Evolutionary conservation across 2,888 invertebrate species (phyloP).

Genomic region (Drosophila cognata): DNA sequence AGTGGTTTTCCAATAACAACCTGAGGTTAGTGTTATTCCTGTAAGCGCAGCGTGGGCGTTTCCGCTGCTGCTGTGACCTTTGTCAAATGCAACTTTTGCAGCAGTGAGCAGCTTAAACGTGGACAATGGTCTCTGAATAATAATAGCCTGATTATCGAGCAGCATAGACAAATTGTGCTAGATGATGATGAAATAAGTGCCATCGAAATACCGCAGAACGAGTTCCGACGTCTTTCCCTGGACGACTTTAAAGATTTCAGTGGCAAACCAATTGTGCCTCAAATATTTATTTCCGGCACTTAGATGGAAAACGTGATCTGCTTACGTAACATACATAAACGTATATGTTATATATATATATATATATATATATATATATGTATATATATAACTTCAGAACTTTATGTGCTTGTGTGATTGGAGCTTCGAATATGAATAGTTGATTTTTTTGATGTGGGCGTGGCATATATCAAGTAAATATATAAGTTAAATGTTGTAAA

Average conservation of each 20-base stretch:
- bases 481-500: neutral
- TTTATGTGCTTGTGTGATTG: conserved; percentile 42
- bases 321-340: conserved; percentile 41
- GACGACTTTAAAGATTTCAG: neutral
- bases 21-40: neutral
- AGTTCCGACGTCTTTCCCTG: neutral
- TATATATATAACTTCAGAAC: neutral
- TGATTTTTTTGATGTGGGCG: conserved; percentile 23
- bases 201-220: neutral
- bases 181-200: neutral
- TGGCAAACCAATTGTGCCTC: conserved; percentile 64
- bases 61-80: neutral
- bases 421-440: conserved; percentile 48
- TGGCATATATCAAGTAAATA: conserved; percentile 32
- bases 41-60: neutral
- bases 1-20: neutral
- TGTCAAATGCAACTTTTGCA: neutral
- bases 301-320: conserved; percentile 73
- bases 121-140: neutral
- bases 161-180: neutral
- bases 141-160: conserved; percentile 4
- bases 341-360: neutral
- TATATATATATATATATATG: neutral
- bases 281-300: conserved; percentile 73
- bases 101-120: neutral